A percentile compares a stretch with the other conserved stretches of the same genome.
Evolutionary conservation across 2,797 vertebrate species (phyloP).

Genomic region (Ataeniobius toweri): DNA sequence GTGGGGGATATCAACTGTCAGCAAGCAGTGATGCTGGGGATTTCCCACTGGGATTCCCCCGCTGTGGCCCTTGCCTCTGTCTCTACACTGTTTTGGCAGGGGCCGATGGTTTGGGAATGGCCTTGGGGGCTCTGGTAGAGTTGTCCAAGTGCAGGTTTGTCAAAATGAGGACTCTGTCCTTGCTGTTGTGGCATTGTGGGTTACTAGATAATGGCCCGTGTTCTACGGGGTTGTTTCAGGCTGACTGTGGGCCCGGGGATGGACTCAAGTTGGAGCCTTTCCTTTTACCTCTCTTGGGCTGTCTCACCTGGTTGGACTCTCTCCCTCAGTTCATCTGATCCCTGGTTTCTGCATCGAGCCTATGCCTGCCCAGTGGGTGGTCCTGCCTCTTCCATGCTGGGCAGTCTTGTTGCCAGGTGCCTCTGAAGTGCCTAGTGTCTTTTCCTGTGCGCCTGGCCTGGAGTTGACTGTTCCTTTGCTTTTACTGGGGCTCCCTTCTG

Average conservation of each 20-base stretch:
- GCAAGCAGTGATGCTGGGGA: not conserved
- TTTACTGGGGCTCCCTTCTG: not conserved
- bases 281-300: not conserved
- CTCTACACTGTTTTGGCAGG: not conserved
- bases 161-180: not conserved
- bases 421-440: not conserved
- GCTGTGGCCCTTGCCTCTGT: not conserved
- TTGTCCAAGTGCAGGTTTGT: not conserved
- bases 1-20: not conserved
- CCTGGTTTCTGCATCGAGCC: not conserved
- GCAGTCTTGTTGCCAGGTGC: not conserved
- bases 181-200: not conserved
- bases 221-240: not conserved
- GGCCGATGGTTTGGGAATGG: not conserved
- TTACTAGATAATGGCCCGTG: not conserved
- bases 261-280: too few relatives aligned
- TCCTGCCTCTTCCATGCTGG: not conserved
- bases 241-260: not conserved
- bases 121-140: not conserved
- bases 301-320: not conserved
- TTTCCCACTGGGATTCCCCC: not conserved
- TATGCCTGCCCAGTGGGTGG: not conserved
- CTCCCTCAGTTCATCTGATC: not conserved
- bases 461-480: not conserved
- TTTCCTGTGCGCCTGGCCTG: not conserved